Conservation (phyloP, 2,113 vertebrate genomes). For the Erythrocercus mccallii region DNA sequence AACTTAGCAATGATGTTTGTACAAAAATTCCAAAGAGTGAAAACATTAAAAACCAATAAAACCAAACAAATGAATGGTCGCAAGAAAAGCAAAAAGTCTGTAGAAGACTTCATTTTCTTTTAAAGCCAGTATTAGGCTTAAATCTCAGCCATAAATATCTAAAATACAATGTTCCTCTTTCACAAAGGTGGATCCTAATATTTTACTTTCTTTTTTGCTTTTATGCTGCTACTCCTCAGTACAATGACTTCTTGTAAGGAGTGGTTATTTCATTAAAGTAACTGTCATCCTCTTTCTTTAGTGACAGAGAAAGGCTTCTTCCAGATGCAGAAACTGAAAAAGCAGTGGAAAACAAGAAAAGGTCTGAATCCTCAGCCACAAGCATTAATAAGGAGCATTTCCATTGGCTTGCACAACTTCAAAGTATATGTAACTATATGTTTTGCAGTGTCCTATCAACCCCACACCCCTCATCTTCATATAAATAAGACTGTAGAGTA, state of each 20-base stretch:
- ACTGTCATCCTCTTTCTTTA: neutral
- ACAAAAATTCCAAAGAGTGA: slow-evolving; percentile 1
- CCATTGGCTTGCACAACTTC: neutral
- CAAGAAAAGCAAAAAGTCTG: neutral
- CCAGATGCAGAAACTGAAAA: neutral
- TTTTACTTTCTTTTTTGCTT: neutral
- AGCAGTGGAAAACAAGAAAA: neutral
- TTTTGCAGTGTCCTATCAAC: neutral
- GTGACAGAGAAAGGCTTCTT: neutral
- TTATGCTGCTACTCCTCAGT: neutral
- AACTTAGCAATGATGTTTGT: neutral
- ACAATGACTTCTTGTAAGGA: neutral
- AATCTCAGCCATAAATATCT: neutral
- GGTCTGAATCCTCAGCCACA: neutral
- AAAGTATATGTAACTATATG: neutral
- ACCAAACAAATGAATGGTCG: neutral
- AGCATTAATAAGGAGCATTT: neutral
- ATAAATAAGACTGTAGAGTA: neutral
- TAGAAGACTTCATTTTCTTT: neutral
- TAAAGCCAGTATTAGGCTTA: neutral
- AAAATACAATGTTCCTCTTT: neutral
- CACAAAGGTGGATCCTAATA: neutral
- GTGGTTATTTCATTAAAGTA: neutral
- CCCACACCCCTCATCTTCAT: rapidly evolving
- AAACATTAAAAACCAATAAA: slow-evolving; percentile 10